These are phyloP conservation scores for Rhodinocichla rosea DNA, from an alignment of 2,113 vertebrate genomes.

Conservation along the genomic window DNA sequence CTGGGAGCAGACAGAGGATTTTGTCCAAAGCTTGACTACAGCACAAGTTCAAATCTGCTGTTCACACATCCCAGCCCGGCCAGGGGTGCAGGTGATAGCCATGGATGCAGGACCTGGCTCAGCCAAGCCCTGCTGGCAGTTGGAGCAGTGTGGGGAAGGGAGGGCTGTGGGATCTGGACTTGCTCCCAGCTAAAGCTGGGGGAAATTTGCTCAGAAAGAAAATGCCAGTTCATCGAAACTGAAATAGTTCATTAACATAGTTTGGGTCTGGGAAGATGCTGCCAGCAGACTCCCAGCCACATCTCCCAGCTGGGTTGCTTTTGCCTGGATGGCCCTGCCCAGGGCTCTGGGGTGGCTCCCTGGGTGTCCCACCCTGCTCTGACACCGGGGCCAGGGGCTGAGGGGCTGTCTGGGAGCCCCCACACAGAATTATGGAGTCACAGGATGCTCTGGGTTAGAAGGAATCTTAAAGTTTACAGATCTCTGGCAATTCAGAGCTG, in stretches of 20 bases:
- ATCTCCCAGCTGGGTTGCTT: not conserved
- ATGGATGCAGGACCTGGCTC: not conserved
- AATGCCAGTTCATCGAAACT: not conserved
- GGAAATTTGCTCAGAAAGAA: not conserved
- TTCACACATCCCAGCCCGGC: not conserved
- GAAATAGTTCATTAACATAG: not conserved
- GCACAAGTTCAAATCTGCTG: not conserved
- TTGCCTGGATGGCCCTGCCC: not conserved
- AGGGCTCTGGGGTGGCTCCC: not conserved
- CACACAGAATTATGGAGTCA: not conserved
- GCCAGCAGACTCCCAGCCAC: not conserved
- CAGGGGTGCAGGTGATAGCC: not conserved
- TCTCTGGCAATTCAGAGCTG: not conserved
- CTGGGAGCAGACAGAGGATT: not conserved
- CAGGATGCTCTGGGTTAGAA: not conserved
- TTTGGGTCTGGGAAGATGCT: not conserved
- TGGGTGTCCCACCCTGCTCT: not conserved
- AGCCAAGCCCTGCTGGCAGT: not conserved
- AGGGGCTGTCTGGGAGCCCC: not conserved
- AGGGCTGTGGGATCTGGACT: not conserved
- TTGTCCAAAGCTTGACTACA: not conserved
- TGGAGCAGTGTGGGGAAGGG: accelerated
- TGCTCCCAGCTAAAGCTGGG: not conserved
- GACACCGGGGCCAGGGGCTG: not conserved
- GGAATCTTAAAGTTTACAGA: not conserved